phyloP scores from a whole-genome alignment of 2,888 invertebrate genomes.

The Drosophila kokeensis region DNA sequence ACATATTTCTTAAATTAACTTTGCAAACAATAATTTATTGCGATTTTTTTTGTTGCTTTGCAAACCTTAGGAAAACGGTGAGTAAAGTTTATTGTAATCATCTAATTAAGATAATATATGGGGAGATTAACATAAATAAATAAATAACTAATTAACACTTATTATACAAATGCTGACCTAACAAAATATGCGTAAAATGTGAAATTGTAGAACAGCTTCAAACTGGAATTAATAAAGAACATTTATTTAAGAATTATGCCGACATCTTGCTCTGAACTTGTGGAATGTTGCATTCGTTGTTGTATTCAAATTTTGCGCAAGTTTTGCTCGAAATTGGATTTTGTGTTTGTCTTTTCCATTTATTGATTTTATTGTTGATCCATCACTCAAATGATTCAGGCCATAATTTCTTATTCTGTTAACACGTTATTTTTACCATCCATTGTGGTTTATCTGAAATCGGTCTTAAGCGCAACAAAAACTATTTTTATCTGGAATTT shows the following conservation, averaged over 20 bases:
- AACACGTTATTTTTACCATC: not conserved
- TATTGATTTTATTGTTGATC: not conserved
- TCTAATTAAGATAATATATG: not conserved
- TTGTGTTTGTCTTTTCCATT: not conserved
- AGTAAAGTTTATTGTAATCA: constrained; percentile 19
- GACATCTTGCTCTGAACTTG: not conserved
- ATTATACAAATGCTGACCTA: not conserved
- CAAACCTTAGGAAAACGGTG: constrained; percentile 33
- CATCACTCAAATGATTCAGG: not conserved
- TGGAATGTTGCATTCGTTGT: not conserved
- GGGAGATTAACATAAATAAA: not conserved
- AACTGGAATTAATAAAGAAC: not conserved
- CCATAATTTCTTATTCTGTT: not conserved
- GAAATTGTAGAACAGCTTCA: not conserved
- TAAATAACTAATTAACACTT: not conserved
- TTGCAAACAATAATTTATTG: constrained; percentile 48
- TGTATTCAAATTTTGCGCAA: constrained; percentile 1
- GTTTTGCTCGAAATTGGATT: not conserved
- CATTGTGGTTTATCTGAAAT: not conserved
- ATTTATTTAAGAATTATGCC: not conserved
- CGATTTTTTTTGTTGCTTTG: constrained; percentile 19
- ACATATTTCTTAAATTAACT: constrained; percentile 51
- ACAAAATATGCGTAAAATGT: not conserved
- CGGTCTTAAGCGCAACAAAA: not conserved
- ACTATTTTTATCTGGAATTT: not conserved